Conservation (phyloP, 2,113 vertebrate species). For the Pluvialis apricaria region DNA sequence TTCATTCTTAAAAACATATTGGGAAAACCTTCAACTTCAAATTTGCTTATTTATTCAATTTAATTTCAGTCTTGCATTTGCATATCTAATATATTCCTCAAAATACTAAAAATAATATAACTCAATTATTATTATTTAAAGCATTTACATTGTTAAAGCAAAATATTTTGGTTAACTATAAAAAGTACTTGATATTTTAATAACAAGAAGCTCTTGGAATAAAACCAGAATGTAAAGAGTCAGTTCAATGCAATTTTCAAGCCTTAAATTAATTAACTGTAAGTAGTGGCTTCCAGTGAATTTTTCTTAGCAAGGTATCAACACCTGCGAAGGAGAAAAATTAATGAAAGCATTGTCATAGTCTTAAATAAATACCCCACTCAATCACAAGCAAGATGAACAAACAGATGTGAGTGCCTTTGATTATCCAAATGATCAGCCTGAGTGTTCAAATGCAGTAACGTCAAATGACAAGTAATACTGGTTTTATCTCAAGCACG, state of each 20-base stretch:
- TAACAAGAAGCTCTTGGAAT: background rate
- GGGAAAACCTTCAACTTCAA: background rate
- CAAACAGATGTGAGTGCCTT: background rate
- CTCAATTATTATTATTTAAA: background rate
- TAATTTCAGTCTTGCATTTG: background rate
- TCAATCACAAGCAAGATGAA: background rate
- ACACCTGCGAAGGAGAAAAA: constrained; percentile 25
- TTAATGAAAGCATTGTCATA: background rate
- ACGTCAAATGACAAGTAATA: background rate
- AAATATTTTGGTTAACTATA: background rate
- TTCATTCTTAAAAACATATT: background rate
- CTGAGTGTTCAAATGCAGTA: background rate
- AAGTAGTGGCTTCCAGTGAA: background rate
- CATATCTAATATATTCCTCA: background rate
- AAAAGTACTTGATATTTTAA: background rate
- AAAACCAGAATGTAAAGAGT: background rate
- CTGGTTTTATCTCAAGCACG: constrained; percentile 10
- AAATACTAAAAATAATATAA: background rate
- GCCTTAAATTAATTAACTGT: background rate
- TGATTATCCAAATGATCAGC: background rate
- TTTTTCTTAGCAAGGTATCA: constrained; percentile 28
- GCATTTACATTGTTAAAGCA: background rate
- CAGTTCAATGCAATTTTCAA: background rate
- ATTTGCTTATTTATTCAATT: background rate
- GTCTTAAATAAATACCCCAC: background rate